phyloP scores from a whole-genome alignment of 2,888 invertebrate species.

The Heliconius charithonia region DNA sequence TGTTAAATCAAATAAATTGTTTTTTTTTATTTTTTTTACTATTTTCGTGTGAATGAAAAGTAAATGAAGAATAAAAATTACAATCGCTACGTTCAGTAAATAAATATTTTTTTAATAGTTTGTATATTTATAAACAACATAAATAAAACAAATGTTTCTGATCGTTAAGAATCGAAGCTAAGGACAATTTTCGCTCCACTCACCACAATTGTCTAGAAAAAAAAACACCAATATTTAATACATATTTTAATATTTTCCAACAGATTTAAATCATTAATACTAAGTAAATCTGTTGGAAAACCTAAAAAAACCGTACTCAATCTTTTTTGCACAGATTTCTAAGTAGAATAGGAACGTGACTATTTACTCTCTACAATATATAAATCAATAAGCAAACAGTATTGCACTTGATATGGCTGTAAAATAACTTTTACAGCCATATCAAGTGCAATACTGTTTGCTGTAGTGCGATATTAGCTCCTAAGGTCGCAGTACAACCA shows the following conservation, averaged over 20 bases:
- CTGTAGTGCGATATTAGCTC: conserved; percentile 28
- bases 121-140: not conserved
- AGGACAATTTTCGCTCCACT: too few species aligned
- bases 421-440: conserved; percentile 31
- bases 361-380: conserved; percentile 20
- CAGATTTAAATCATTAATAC: not conserved
- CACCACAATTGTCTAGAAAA: too few species aligned
- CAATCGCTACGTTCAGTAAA: not conserved
- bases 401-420: too few species aligned
- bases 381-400: too few species aligned
- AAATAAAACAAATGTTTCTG: not conserved
- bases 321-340: not conserved
- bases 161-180: too few species aligned
- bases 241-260: not conserved
- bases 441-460: conserved; percentile 17
- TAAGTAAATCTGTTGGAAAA: too few species aligned
- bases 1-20: not conserved
- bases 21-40: not conserved
- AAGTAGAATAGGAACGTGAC: conserved; percentile 1
- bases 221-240: not conserved
- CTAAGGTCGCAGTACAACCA: conserved; percentile 36
- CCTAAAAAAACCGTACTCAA: not conserved
- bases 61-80: not conserved
- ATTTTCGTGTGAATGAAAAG: not conserved
- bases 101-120: not conserved